A percentile compares a stretch with the other conserved stretches of the same genome.
Evolutionary conservation across 2,888 invertebrate species (phyloP).

Genomic region (Asteroscopus sphinx): DNA sequence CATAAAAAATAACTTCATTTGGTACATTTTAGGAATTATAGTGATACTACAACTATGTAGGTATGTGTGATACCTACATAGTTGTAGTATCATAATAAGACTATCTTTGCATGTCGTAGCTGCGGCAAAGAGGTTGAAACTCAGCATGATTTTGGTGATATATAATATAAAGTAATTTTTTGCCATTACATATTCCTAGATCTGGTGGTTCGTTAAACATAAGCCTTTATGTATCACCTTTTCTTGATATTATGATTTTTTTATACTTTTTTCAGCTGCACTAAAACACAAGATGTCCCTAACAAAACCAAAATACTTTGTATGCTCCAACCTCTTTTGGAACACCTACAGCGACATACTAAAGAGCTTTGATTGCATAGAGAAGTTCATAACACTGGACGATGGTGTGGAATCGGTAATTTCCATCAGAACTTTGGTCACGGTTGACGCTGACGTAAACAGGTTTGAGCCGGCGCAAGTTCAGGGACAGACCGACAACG

Average conservation of each 20-base stretch:
- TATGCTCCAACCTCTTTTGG: slow-evolving; percentile 89
- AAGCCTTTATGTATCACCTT: not conserved
- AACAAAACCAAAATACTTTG: slow-evolving; percentile 91
- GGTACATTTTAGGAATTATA: too few species aligned
- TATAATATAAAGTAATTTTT: too few species aligned
- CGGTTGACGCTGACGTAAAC: slow-evolving; percentile 63
- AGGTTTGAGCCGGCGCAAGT: slow-evolving; percentile 82
- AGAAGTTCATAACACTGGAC: slow-evolving; percentile 69
- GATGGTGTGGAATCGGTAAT: slow-evolving; percentile 57
- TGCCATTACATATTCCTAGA: too few species aligned
- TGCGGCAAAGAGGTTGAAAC: too few species aligned
- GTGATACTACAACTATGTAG: too few species aligned
- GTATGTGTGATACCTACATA: too few species aligned
- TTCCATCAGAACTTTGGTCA: slow-evolving; percentile 65
- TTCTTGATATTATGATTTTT: not conserved
- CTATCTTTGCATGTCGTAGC: too few species aligned
- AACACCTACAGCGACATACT: slow-evolving; percentile 74
- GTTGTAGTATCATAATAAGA: too few species aligned
- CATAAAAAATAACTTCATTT: too few species aligned
- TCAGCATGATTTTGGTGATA: too few species aligned
- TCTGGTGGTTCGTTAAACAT: too few species aligned
- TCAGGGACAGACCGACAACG: slow-evolving; percentile 76
- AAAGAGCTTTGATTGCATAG: slow-evolving; percentile 67
- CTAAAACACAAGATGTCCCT: slow-evolving; percentile 91
- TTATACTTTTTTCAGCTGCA: slow-evolving; percentile 84